Evolutionary conservation across 2,113 vertebrate genomes (phyloP).

Genomic region (Ochotona princeps): DNA sequence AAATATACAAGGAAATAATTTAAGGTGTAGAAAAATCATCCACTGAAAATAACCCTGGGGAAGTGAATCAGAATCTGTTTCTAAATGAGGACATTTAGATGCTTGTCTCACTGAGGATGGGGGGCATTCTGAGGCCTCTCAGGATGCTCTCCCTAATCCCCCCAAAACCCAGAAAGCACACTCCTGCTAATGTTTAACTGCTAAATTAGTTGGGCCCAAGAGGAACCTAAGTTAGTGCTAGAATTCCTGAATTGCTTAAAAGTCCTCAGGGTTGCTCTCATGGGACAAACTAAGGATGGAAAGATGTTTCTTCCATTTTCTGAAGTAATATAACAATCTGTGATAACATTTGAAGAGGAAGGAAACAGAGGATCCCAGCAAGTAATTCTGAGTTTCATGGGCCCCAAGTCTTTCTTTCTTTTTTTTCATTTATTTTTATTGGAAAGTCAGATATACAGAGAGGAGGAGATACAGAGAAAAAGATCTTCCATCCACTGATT

Average conservation of each 20-base stretch:
- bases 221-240: constrained; percentile 32
- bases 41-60: neutral
- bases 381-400: too few relatives aligned
- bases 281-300: neutral
- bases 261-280: neutral
- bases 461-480: too few relatives aligned
- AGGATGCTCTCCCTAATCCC: neutral
- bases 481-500: too few relatives aligned
- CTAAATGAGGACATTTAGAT: neutral
- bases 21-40: neutral
- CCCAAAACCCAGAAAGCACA: neutral
- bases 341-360: neutral
- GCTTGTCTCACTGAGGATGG: neutral
- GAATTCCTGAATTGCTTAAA: constrained; percentile 32
- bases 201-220: neutral
- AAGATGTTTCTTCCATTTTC: neutral
- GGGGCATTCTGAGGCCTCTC: neutral
- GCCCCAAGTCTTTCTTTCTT: too few relatives aligned
- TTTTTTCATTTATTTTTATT: too few relatives aligned
- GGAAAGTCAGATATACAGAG: too few relatives aligned
- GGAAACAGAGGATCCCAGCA: neutral
- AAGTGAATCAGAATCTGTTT: constrained; percentile 8
- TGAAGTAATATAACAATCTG: constrained; percentile 1
- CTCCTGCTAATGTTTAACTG: neutral
- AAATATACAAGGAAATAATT: constrained; percentile 38